Conservation (phyloP, 2,888 invertebrate genomes). For the Pachycephus smyrnensis region DNA sequence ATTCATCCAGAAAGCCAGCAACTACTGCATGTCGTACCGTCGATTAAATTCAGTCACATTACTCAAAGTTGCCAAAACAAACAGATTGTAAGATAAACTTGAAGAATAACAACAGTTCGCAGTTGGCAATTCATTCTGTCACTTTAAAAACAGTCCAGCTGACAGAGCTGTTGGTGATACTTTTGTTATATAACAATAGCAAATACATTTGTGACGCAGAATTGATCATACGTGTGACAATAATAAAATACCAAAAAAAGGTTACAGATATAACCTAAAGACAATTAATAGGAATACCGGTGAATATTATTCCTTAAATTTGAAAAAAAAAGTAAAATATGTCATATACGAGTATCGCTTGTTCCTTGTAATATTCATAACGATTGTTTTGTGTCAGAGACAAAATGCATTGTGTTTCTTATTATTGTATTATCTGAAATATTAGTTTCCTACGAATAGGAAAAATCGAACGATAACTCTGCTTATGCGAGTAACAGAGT, state of each 20-base stretch:
- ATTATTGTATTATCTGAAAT: neutral
- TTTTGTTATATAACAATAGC: neutral
- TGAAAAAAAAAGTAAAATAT: neutral
- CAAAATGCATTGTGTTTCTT: neutral
- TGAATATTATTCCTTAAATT: neutral
- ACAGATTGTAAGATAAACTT: neutral
- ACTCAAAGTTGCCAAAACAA: neutral
- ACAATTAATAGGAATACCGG: neutral
- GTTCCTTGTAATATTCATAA: neutral
- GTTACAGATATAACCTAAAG: neutral
- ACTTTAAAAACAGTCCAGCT: neutral
- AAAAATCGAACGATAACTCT: neutral
- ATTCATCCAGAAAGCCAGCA: constrained; percentile 1
- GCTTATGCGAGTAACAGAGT: neutral
- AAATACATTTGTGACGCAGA: neutral
- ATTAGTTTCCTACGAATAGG: neutral
- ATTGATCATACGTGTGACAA: neutral
- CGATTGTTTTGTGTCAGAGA: neutral
- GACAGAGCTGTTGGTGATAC: neutral
- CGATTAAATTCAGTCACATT: neutral
- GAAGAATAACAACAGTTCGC: neutral
- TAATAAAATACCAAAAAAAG: neutral
- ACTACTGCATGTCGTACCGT: neutral
- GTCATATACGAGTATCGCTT: neutral
- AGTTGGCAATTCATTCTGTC: neutral